phyloP scores from a whole-genome alignment of 2,888 invertebrate genomes.

The Parnassius glacialis region DNA sequence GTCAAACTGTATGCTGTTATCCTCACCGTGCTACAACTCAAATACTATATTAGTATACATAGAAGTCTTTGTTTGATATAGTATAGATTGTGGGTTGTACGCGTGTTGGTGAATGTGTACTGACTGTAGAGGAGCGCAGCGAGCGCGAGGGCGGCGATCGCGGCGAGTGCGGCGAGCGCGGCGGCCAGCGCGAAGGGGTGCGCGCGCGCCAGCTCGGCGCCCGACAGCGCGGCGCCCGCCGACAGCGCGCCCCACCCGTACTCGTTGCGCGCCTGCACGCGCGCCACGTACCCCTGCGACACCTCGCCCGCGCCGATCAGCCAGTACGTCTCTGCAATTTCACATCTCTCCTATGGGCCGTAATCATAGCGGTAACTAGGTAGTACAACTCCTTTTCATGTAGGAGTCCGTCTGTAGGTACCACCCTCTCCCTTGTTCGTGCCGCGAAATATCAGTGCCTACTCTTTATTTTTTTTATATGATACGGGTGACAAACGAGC shows the following conservation, averaged over 20 bases:
- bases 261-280: constrained; percentile 88
- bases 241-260: constrained; percentile 93
- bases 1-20: no score
- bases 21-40: no score
- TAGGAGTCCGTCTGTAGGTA: no score
- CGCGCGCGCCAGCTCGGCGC: constrained; percentile 42
- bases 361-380: no score
- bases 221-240: constrained; percentile 78
- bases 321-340: constrained; percentile 86
- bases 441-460: no score
- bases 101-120: not conserved
- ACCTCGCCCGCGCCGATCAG: constrained; percentile 85
- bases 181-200: constrained; percentile 49
- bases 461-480: no score
- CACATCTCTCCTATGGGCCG: no score
- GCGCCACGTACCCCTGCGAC: constrained; percentile 85
- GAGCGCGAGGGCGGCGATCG: constrained; percentile 78
- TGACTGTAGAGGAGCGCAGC: constrained; percentile 46
- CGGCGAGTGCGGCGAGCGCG: constrained; percentile 77
- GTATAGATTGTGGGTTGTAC: not conserved
- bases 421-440: no score
- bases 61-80: no score
- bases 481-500: no score
- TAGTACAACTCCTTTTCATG: no score
- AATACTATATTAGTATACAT: no score